These are phyloP conservation scores for Metalampra italica DNA, from an alignment of 2,888 invertebrate genomes.

Conservation along the genomic window DNA sequence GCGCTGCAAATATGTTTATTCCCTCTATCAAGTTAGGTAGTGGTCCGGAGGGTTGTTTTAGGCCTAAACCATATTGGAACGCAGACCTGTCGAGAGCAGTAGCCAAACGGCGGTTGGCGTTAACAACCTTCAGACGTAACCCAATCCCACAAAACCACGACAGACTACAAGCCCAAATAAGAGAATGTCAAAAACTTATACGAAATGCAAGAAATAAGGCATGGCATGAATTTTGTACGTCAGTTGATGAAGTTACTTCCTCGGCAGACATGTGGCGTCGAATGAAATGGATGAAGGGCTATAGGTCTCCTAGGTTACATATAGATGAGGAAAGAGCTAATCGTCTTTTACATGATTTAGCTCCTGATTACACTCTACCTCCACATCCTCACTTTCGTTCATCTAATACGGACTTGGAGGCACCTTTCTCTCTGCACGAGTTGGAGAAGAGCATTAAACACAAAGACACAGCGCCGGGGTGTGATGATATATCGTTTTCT, in stretches of 20 bases:
- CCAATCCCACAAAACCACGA: too few relatives aligned
- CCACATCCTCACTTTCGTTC: neutral
- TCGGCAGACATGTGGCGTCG: neutral
- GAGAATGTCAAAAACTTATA: conserved; percentile 10
- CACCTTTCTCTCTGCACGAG: neutral
- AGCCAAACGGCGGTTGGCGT: too few relatives aligned
- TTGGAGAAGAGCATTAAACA: neutral
- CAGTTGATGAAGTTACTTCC: neutral
- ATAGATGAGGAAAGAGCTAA: neutral
- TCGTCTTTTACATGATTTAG: neutral
- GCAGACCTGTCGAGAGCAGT: too few relatives aligned
- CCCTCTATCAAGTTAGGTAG: too few relatives aligned
- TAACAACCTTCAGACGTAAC: too few relatives aligned
- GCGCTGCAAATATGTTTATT: too few relatives aligned
- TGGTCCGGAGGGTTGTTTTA: too few relatives aligned
- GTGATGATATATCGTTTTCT: neutral
- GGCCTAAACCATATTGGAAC: too few relatives aligned
- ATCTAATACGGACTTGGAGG: neutral
- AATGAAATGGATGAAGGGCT: neutral
- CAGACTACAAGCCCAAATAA: too few relatives aligned
- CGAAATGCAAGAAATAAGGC: neutral
- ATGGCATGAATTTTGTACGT: conserved; percentile 28
- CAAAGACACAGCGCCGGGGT: neutral
- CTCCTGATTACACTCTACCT: neutral
- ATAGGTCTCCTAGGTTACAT: neutral